Evolutionary conservation across 2,888 invertebrate species (phyloP).

Genomic region (Priocnemis perturbator): DNA sequence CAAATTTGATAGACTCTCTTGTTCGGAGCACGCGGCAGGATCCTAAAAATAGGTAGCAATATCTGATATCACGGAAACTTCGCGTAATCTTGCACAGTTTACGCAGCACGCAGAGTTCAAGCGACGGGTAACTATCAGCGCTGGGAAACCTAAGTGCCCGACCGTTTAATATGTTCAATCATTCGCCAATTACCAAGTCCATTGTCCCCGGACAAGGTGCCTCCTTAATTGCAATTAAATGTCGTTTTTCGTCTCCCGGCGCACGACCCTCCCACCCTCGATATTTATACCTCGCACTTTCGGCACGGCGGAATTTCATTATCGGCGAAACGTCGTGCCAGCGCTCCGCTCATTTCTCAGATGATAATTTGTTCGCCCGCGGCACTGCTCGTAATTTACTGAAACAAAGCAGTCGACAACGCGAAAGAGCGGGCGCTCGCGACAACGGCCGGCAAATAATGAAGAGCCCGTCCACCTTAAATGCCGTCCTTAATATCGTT

Average conservation of each 20-base stretch:
- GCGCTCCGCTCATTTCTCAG: conserved; percentile 4
- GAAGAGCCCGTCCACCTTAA: conserved; percentile 7
- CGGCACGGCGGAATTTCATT: conserved; percentile 20
- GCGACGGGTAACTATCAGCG: too few relatives aligned
- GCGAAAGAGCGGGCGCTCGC: neutral
- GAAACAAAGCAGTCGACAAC: conserved; percentile 6
- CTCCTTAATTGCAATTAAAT: conserved; percentile 28
- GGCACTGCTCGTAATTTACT: conserved; percentile 3
- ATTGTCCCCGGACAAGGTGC: neutral
- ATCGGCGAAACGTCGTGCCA: conserved; percentile 17
- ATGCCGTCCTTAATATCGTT: conserved; percentile 12
- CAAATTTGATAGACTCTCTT: too few relatives aligned
- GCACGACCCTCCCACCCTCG: neutral
- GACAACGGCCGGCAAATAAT: conserved; percentile 1
- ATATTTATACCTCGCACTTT: conserved; percentile 9
- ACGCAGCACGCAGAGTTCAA: too few relatives aligned
- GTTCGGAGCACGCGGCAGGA: too few relatives aligned
- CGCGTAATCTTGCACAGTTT: too few relatives aligned
- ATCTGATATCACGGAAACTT: too few relatives aligned
- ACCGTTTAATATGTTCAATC: too few relatives aligned
- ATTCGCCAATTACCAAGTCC: too few relatives aligned
- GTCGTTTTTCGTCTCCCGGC: conserved; percentile 4
- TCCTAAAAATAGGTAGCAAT: too few relatives aligned
- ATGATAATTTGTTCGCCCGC: conserved; percentile 17
- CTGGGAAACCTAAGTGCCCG: too few relatives aligned